Evolutionary conservation across 2,888 invertebrate genomes (phyloP).

Genomic region (Druceiella hillmani): DNA sequence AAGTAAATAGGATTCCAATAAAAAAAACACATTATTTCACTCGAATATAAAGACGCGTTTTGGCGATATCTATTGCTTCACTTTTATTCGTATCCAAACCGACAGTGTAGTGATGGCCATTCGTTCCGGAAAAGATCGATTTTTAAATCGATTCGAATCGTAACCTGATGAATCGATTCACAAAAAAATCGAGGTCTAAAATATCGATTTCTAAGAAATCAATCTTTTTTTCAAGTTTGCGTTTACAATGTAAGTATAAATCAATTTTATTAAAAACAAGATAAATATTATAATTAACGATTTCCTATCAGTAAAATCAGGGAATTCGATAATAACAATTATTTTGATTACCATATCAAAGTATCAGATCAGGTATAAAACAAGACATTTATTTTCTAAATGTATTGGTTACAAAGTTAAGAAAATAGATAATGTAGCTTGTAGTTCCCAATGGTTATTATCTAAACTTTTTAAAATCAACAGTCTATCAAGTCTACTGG

Average conservation of each 20-base stretch:
- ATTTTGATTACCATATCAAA: slow-evolving; percentile 9
- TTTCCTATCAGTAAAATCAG: slow-evolving; percentile 9
- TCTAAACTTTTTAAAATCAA: slow-evolving; percentile 14
- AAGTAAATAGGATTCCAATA: no score
- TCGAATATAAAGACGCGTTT: no score
- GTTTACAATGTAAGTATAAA: slow-evolving; percentile 3
- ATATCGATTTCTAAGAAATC: slow-evolving; percentile 10
- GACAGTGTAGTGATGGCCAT: no score
- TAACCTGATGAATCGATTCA: slow-evolving; percentile 6
- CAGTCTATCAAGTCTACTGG: slow-evolving; percentile 12
- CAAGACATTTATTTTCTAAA: slow-evolving; percentile 3
- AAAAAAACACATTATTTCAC: no score
- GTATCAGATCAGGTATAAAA: slow-evolving; percentile 3
- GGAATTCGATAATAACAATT: slow-evolving; percentile 7
- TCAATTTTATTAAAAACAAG: slow-evolving; percentile 9
- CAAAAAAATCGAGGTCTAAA: slow-evolving; percentile 2
- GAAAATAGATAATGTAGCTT: slow-evolving; percentile 5
- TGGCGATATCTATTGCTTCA: no score
- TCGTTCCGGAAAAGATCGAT: no score
- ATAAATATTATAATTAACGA: slow-evolving; percentile 6
- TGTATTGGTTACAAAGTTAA: slow-evolving; percentile 4
- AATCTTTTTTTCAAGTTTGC: slow-evolving; percentile 4
- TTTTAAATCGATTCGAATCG: no score
- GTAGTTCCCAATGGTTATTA: slow-evolving; percentile 11
- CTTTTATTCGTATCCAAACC: no score